A percentile compares a stretch with the other conserved stretches of the same genome.
Evolutionary conservation across 2,113 vertebrate species (phyloP).

Genomic region (Pygoscelis adeliae): DNA sequence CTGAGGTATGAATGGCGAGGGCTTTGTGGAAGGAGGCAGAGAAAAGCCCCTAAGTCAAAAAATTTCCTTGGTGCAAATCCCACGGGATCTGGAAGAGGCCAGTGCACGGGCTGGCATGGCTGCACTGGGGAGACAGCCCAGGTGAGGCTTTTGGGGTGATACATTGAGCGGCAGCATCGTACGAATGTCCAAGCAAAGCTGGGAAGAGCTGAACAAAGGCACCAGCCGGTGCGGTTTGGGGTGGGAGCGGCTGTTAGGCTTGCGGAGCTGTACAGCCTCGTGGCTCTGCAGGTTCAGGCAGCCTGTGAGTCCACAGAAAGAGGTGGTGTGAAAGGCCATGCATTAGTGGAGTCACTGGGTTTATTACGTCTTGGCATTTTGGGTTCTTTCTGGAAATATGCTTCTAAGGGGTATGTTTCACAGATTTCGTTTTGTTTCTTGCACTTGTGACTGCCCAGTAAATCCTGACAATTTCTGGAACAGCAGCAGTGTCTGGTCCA

Average conservation of each 20-base stretch:
- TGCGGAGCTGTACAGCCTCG: neutral
- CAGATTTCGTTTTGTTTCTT: neutral
- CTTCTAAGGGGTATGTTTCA: neutral
- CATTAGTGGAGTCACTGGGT: neutral
- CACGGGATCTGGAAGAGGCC: neutral
- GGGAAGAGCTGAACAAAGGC: neutral
- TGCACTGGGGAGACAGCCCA: rapidly evolving
- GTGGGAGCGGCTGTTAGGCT: too few species aligned
- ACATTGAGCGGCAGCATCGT: rapidly evolving
- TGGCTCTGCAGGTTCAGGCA: neutral
- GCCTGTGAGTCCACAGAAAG: neutral
- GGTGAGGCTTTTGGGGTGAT: neutral
- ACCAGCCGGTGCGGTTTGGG: rapidly evolving
- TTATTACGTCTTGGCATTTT: neutral
- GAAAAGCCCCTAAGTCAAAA: neutral
- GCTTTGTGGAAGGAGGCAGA: neutral
- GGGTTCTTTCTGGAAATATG: neutral
- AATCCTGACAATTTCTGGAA: too few species aligned
- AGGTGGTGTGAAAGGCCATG: neutral
- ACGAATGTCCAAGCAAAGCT: rapidly evolving
- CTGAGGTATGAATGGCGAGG: neutral
- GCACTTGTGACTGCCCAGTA: neutral
- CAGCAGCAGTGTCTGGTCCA: neutral
- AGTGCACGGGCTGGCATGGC: rapidly evolving
- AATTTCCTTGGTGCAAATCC: neutral